Percentiles rank a stretch among this genome's conserved stretches.
These are phyloP conservation scores for Drosophila triauraria DNA, from an alignment of 1,140 invertebrate species.

Conservation along the genomic window DNA sequence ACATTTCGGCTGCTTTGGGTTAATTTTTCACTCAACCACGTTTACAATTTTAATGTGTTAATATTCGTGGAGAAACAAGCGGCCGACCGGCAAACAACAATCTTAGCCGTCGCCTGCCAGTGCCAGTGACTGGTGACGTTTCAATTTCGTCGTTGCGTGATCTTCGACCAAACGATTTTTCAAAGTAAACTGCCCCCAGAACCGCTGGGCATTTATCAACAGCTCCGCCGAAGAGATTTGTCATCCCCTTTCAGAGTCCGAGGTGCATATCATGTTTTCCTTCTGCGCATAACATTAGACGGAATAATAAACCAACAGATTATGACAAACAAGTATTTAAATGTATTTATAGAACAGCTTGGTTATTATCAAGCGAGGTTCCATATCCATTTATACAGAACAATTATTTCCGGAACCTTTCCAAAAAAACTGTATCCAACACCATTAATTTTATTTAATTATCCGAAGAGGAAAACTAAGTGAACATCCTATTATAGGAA, in stretches of 20 bases:
- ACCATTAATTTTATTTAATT: too few species aligned
- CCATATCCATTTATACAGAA: too few species aligned
- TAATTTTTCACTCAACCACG: slow-evolving; percentile 80
- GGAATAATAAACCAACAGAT: neutral
- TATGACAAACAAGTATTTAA: too few species aligned
- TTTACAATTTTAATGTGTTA: slow-evolving; percentile 76
- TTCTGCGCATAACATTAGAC: neutral
- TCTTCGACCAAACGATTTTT: slow-evolving; percentile 60
- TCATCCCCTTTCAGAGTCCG: slow-evolving; percentile 22
- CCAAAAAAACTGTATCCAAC: too few species aligned
- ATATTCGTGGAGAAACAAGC: slow-evolving; percentile 63
- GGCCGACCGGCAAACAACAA: slow-evolving; percentile 16
- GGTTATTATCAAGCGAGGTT: too few species aligned
- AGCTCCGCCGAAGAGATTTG: slow-evolving; percentile 42
- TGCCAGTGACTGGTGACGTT: slow-evolving; percentile 65
- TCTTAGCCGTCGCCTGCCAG: slow-evolving; percentile 39
- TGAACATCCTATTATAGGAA: neutral
- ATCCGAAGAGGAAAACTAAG: neutral
- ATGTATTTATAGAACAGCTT: too few species aligned
- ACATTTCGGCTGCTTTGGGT: slow-evolving; percentile 63
- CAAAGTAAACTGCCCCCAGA: slow-evolving; percentile 24
- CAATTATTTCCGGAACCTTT: too few species aligned
- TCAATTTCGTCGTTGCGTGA: slow-evolving; percentile 63
- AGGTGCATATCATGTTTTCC: slow-evolving; percentile 1
- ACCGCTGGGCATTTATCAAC: slow-evolving; percentile 43